phyloP scores from a whole-genome alignment of 2,888 invertebrate species.

The Tanytarsus gracilentus region DNA sequence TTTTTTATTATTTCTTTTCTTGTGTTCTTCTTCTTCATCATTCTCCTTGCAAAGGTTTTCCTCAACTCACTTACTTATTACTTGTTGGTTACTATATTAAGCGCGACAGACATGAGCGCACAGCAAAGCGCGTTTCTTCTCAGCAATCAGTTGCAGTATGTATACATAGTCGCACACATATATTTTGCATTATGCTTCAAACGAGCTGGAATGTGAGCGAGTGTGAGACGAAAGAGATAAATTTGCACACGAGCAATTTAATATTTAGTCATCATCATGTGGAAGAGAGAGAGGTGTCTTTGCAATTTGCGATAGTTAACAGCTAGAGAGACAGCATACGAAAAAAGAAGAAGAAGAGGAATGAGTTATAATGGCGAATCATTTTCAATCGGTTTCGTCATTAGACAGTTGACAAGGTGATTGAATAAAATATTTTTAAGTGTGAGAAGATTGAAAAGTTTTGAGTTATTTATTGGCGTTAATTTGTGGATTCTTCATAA shows the following conservation, averaged over 20 bases:
- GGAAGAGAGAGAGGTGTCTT: background rate
- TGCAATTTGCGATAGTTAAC: background rate
- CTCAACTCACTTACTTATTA: background rate
- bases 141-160: background rate
- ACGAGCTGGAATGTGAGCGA: too few relatives aligned
- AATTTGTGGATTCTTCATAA: too few relatives aligned
- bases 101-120: background rate
- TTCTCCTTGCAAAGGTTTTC: background rate
- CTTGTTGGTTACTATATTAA: conserved; percentile 1
- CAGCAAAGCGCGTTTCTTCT: background rate
- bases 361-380: too few relatives aligned
- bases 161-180: background rate
- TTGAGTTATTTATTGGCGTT: too few relatives aligned
- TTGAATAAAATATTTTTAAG: too few relatives aligned
- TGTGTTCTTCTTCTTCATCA: background rate
- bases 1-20: background rate
- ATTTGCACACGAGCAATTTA: too few relatives aligned
- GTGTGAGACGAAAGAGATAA: too few relatives aligned
- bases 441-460: too few relatives aligned
- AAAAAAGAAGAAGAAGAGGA: too few relatives aligned
- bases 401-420: too few relatives aligned
- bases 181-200: too few relatives aligned
- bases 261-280: background rate
- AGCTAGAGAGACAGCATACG: background rate
- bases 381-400: too few relatives aligned